phyloP scores from a whole-genome alignment of 2,113 vertebrate species.

The Pelmatolapia mariae region DNA sequence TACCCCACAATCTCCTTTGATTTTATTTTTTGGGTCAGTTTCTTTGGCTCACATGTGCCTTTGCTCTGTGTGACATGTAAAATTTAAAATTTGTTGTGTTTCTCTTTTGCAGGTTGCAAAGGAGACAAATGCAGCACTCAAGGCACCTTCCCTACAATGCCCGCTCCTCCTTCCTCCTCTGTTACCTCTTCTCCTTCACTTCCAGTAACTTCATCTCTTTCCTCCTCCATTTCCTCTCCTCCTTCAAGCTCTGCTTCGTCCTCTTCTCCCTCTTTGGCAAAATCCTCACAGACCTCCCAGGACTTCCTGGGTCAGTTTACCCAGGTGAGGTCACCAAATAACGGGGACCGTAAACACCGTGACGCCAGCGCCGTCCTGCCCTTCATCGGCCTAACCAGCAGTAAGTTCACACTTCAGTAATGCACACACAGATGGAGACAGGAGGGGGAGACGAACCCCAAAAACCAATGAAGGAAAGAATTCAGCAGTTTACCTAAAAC shows the following conservation, averaged over 20 bases:
- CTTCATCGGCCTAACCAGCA: slow-evolving; percentile 60
- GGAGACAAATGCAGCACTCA: background rate
- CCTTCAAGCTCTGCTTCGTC: background rate
- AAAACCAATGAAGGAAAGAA: background rate
- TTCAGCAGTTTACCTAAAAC: background rate
- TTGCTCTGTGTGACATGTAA: background rate
- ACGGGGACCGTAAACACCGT: slow-evolving; percentile 51
- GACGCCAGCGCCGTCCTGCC: slow-evolving; percentile 51
- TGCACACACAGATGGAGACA: background rate
- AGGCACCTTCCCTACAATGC: background rate
- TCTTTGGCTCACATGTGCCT: background rate
- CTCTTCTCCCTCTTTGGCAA: background rate
- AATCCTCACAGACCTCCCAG: background rate
- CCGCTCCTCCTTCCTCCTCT: background rate
- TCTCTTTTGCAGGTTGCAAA: slow-evolving; percentile 7
- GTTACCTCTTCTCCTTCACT: background rate
- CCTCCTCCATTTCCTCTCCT: background rate
- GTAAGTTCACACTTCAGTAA: slow-evolving; percentile 16
- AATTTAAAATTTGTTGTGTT: background rate
- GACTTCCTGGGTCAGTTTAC: slow-evolving; percentile 31
- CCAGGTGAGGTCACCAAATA: slow-evolving; percentile 36
- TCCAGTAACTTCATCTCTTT: background rate
- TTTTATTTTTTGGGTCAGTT: background rate
- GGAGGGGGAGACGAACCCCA: background rate
- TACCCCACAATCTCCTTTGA: background rate